Evolutionary conservation across 2,113 vertebrate species (phyloP), one percentile per base, ranked within the genome.

Genomic region (Meleagris gallopavo): DNA sequence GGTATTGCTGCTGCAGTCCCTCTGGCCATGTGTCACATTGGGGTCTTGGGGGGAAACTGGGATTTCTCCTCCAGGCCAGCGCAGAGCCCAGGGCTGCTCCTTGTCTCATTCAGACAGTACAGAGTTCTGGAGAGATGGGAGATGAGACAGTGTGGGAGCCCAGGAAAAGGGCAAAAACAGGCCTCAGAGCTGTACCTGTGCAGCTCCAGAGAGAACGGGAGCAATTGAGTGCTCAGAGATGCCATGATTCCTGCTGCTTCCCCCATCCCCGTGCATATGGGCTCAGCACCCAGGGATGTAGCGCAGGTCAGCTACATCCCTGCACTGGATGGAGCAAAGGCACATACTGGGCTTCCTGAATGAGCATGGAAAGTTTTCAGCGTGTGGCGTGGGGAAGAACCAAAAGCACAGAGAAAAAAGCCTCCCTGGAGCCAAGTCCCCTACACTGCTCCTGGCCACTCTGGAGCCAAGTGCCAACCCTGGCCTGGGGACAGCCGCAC

Each of bases 21-120:
- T 69, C 71, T 90, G 69, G 34, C n/a, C 40, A 0, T 4, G n/a
- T n/a, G n/a, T n/a, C n/a, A n/a, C n/a, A n/a, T n/a, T n/a, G n/a
- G n/a, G n/a, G n/a, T n/a, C 7, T 24, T 27, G 6, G 16, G 4
- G 19, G 10, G 24, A 41, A 71, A 22, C 38, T 0, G 18, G 0
- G 32, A 24, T 6, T 5, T 57, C 9, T 71, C 21, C 36, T 76
- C 22, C 62, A 65, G 57, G 34, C 32, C 70, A 76, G 46, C 1
- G 2, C 24, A 77, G n/a, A 50, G 43, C 52, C 13, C 30, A 19
- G 17, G 29, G 29, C 54, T 57, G 1, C 38, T 57, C 13, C 5
- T 29, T 54, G 27, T 15, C 15, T 54, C 27, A 15, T 54, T 29
- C 52, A 54, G 52, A 30, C 15, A 17, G 15, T 30, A 30, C 9